phyloP scores from a whole-genome alignment of 2,113 vertebrate species.

The Daubentonia madagascariensis region DNA sequence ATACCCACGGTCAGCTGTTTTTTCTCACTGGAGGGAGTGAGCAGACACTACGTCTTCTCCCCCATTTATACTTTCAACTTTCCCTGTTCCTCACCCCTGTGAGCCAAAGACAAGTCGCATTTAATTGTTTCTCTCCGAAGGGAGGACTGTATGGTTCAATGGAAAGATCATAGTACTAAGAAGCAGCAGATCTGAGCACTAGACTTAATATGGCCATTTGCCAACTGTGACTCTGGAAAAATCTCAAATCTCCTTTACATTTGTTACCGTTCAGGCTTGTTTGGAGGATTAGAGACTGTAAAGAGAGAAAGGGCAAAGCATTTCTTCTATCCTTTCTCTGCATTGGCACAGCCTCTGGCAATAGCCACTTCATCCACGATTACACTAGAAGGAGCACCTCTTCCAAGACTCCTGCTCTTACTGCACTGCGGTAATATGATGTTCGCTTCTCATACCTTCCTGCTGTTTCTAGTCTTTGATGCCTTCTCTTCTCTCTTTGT shows the following conservation, averaged over 20 bases:
- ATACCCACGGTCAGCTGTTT: too few relatives aligned
- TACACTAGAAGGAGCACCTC: not conserved
- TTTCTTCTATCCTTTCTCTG: not conserved
- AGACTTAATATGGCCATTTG: not conserved
- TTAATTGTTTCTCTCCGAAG: not conserved
- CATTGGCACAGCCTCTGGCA: not conserved
- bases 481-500: not conserved
- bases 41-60: not conserved
- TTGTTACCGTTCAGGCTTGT: not conserved
- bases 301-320: not conserved
- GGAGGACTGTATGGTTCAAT: too few relatives aligned
- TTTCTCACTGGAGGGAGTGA: not conserved
- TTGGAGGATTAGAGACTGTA: not conserved
- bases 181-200: not conserved
- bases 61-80: not conserved
- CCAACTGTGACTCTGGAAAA: not conserved
- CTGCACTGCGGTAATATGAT: not conserved
- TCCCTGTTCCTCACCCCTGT: not conserved
- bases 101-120: not conserved
- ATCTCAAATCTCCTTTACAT: not conserved
- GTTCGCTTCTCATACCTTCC: not conserved
- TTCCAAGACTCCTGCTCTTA: not conserved
- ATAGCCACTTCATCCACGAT: not conserved
- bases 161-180: not conserved
- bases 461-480: not conserved